Percentiles rank a stretch among this genome's conserved stretches.
phyloP scores from a whole-genome alignment of 1,140 invertebrate genomes.

The Micrasema minimum region DNA sequence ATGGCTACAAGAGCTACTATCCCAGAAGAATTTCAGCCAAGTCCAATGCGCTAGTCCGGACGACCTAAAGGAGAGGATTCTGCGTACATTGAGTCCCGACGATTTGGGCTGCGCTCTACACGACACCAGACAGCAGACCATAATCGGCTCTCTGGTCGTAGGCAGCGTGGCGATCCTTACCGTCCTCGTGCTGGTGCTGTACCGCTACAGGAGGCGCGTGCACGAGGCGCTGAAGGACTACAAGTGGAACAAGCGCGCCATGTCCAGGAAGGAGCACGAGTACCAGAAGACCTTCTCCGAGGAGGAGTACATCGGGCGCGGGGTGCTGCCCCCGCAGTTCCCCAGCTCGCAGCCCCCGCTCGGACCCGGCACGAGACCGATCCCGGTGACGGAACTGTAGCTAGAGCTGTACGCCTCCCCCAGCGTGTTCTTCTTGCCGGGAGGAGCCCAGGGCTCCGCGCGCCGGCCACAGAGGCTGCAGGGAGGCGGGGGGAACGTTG shows the following conservation, averaged over 20 bases:
- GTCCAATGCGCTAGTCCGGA: conserved; percentile 80
- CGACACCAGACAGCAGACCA: conserved; percentile 79
- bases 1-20: conserved; percentile 82
- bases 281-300: conserved; percentile 89
- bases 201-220: conserved; percentile 81
- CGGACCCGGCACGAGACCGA: conserved; percentile 74
- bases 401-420: conserved; percentile 86
- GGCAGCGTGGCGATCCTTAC: conserved; percentile 75
- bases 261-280: conserved; percentile 83
- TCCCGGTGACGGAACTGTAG: conserved; percentile 93
- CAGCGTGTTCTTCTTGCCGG: conserved; percentile 75
- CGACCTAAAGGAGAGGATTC: conserved; percentile 74
- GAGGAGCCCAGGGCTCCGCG: conserved; percentile 64
- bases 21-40: conserved; percentile 76
- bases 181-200: conserved; percentile 76
- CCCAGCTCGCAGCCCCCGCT: conserved; percentile 68
- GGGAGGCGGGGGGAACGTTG: conserved; percentile 72
- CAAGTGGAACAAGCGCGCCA: conserved; percentile 82
- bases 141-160: conserved; percentile 79
- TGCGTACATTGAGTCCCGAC: conserved; percentile 76
- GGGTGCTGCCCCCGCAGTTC: conserved; percentile 69
- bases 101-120: conserved; percentile 83
- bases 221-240: conserved; percentile 83
- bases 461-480: conserved; percentile 67
- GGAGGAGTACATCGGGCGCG: conserved; percentile 82